Evolutionary conservation across 1,140 invertebrate species (phyloP).

Genomic region (Euwallacea fornicatus): DNA sequence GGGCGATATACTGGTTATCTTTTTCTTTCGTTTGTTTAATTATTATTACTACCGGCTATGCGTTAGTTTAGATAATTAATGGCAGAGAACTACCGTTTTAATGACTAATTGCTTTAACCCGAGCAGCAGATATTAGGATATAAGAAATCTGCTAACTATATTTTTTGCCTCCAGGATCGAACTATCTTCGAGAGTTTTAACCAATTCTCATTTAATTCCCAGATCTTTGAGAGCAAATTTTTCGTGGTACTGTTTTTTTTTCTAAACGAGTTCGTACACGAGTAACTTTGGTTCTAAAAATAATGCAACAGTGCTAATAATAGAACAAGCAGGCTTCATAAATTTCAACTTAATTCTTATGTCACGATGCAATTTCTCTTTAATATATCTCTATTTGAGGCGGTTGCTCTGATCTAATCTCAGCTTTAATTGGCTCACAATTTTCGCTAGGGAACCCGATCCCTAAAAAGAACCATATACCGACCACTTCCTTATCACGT

Average conservation of each 20-base stretch:
- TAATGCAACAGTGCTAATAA: neutral
- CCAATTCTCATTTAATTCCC: too few species aligned
- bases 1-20: constrained; percentile 3
- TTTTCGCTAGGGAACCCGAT: neutral
- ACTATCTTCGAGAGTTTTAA: too few species aligned
- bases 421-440: neutral
- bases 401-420: constrained; percentile 13
- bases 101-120: neutral
- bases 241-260: too few species aligned
- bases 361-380: constrained; percentile 13
- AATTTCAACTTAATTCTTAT: constrained; percentile 6
- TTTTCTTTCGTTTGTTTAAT: constrained; percentile 17
- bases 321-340: neutral
- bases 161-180: neutral
- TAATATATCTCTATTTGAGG: constrained; percentile 13
- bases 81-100: constrained; percentile 6
- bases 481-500: neutral
- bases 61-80: constrained; percentile 9
- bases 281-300: neutral
- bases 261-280: too few species aligned
- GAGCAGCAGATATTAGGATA: neutral
- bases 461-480: neutral
- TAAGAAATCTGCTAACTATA: neutral
- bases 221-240: too few species aligned
- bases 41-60: neutral